These are phyloP conservation scores for Campaea margaritaria DNA, from an alignment of 2,888 invertebrate species.

Conservation along the genomic window DNA sequence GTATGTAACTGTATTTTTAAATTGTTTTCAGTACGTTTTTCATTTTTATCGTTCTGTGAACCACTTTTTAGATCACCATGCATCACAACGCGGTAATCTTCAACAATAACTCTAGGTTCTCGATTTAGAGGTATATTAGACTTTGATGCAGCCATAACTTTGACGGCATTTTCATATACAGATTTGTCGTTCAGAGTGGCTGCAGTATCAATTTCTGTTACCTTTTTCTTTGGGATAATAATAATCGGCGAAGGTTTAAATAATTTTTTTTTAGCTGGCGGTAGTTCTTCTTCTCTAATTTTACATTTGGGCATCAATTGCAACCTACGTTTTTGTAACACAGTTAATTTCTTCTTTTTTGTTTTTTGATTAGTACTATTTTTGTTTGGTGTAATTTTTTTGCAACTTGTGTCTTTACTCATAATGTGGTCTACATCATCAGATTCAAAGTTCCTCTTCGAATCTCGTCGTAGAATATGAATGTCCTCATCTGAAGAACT, in stretches of 20 bases:
- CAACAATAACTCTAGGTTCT: conserved; percentile 19
- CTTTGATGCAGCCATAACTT: conserved; percentile 65
- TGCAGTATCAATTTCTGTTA: conserved; percentile 41
- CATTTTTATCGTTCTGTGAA: not conserved
- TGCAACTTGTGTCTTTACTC: not conserved
- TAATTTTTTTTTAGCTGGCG: conserved; percentile 41
- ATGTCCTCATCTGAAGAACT: not conserved
- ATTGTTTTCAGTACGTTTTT: not conserved
- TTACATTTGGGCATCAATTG: conserved; percentile 64
- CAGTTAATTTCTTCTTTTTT: conserved; percentile 48
- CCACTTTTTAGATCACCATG: not conserved
- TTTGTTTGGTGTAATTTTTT: not conserved
- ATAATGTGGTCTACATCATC: conserved; percentile 1
- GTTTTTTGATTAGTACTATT: conserved; percentile 19
- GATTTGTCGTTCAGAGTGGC: conserved; percentile 57
- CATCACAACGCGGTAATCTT: conserved; percentile 9
- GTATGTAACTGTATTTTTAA: not conserved
- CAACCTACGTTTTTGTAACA: conserved; percentile 61
- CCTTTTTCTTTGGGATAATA: conserved; percentile 34
- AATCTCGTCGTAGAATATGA: no score
- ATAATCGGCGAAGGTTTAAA: conserved; percentile 43
- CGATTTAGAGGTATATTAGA: conserved; percentile 42
- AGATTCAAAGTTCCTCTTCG: conserved; percentile 1
- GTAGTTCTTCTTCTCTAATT: conserved; percentile 49
- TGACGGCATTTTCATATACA: conserved; percentile 69